Evolutionary conservation across 2,888 invertebrate species (phyloP).

Genomic region (Tenthredo amoena): DNA sequence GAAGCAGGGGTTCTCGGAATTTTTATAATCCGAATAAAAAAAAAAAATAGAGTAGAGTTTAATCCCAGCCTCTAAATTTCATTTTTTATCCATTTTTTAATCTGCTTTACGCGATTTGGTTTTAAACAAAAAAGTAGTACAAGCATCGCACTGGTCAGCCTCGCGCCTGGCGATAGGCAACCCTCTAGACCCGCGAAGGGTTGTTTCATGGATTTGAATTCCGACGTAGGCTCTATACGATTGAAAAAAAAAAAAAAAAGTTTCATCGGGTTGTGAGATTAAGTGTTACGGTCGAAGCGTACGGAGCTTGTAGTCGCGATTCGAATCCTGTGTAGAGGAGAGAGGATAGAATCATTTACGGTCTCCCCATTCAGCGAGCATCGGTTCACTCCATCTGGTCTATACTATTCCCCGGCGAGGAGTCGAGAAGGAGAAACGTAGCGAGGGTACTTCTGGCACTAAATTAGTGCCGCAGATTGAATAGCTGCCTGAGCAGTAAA

Average conservation of each 20-base stretch:
- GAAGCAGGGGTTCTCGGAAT: not conserved
- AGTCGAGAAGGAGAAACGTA: not conserved
- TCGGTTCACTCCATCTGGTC: conserved; percentile 17
- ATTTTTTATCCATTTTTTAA: not conserved
- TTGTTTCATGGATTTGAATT: not conserved
- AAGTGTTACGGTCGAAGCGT: not conserved
- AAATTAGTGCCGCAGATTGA: conserved; percentile 47
- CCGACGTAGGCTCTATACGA: not conserved
- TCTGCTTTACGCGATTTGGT: not conserved
- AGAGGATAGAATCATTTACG: conserved; percentile 28
- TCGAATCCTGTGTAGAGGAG: not conserved
- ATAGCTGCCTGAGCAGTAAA: conserved; percentile 44
- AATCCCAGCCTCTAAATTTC: not conserved
- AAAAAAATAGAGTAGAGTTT: not conserved
- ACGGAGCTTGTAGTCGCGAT: not conserved
- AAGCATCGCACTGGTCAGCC: not conserved
- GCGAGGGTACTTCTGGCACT: conserved; percentile 35
- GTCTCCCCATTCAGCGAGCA: conserved; percentile 28
- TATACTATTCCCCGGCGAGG: not conserved
- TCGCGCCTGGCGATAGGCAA: not conserved
- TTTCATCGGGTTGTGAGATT: not conserved
- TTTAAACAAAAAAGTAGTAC: not conserved
- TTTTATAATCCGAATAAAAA: not conserved
- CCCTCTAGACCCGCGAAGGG: not conserved
- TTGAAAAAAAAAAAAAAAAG: not conserved